Evolutionary conservation across 2,888 invertebrate species (phyloP), one percentile per base, ranked within the genome.

Genomic region (Rotaria macrura): DNA sequence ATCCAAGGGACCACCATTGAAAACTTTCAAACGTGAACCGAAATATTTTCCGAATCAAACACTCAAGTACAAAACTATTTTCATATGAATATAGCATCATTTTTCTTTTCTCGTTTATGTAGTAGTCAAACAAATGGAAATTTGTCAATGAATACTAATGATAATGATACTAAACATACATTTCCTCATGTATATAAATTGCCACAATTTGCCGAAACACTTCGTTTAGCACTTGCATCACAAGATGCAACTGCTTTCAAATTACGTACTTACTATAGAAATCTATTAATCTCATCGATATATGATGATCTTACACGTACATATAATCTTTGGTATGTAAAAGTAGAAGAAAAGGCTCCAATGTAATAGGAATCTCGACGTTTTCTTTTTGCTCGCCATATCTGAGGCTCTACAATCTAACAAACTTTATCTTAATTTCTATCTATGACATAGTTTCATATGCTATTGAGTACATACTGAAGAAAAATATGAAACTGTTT

Each of bases 121-220:
- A 65, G 55, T 65, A 20, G 17, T 65, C 65, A 65, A 65, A 1
- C 34, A 29, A 65, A 65, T 65, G 65, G 65, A 20, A 20, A 29
- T 17, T 17, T 34, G 34, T 34, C 5, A 17, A 12, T 79, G 12
- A 40, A 79, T 79, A 20, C 25, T 7, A n/a, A n/a, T n/a, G 79
- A 79, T 20, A 40, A 79, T 43, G 79, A 79, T 43, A 79, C 79
- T 6, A 79, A 79, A 79, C 79, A 79, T 79, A n/a, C 79, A 25
- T 79, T 79, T 43, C 79, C 79, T 43, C 79, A 79, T 43, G 43
- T 43, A 79, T 79, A 79, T 79, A 40, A 79, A 79, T 79, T 79
- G n/a, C 79, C 79, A 20, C 43, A 43, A 79, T 79, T 79, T 43
- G 6, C 79, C n/a, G 79, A 79, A n/a, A 79, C 79, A 79, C 43